A percentile compares a stretch with the other conserved stretches of the same genome.
These are phyloP conservation scores for Lepidocolaptes lacrymiger DNA, from an alignment of 2,797 vertebrate species.

Conservation along the genomic window DNA sequence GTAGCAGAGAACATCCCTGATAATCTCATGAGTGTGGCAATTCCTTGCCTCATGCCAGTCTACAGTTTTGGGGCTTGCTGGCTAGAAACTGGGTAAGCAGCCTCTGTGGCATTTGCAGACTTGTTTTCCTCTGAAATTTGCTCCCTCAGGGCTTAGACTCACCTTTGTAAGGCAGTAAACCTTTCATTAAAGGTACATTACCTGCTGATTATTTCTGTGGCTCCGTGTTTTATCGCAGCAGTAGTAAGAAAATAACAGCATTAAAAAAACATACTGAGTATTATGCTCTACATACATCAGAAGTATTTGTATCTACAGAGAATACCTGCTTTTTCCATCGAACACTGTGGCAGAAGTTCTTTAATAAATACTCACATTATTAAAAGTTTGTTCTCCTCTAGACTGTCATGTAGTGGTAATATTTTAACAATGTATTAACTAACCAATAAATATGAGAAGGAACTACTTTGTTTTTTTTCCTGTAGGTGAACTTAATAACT, in stretches of 20 bases:
- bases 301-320: background rate
- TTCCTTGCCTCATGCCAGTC: background rate
- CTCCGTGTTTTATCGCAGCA: background rate
- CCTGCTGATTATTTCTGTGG: background rate
- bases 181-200: background rate
- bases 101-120: background rate
- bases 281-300: background rate
- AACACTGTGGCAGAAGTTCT: background rate
- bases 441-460: background rate
- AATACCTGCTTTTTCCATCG: background rate
- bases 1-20: background rate
- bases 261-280: background rate
- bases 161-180: background rate
- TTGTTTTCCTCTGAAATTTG: background rate
- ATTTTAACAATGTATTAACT: background rate
- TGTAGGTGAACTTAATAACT: background rate
- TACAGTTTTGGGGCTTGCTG: accelerated
- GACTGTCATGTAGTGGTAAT: background rate
- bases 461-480: background rate
- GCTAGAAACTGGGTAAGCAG: background rate
- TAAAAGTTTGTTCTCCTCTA: background rate
- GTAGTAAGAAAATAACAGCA: background rate
- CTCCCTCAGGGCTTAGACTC: background rate
- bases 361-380: background rate
- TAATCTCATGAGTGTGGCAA: background rate